These are phyloP conservation scores for Wasmannia auropunctata DNA, from an alignment of 1,140 invertebrate genomes.

Conservation along the genomic window DNA sequence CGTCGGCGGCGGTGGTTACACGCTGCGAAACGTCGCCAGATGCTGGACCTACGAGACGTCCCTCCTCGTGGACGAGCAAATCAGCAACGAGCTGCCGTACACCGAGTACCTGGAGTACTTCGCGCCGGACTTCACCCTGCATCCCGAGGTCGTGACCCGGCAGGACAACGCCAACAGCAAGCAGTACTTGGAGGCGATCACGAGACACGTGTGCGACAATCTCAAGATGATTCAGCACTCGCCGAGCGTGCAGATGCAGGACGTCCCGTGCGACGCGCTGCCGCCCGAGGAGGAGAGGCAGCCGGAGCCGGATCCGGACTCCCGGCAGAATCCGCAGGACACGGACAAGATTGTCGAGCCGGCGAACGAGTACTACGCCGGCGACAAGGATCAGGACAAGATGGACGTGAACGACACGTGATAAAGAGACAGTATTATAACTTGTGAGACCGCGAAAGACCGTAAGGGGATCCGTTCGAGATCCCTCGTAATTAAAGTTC, in stretches of 20 bases:
- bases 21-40: conserved; percentile 97
- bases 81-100: conserved; percentile 96
- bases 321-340: conserved; percentile 91
- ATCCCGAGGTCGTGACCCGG: conserved; percentile 94
- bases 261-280: conserved; percentile 92
- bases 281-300: conserved; percentile 89
- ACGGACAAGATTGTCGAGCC: conserved; percentile 94
- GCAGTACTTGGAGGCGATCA: conserved; percentile 95
- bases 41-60: conserved; percentile 99
- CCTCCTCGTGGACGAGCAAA: conserved; percentile 94
- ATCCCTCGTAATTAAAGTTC: neutral
- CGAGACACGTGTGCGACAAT: conserved; percentile 93
- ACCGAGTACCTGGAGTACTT: conserved; percentile 98
- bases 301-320: conserved; percentile 93
- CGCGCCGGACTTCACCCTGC: conserved; percentile 96
- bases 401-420: conserved; percentile 82
- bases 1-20: conserved; percentile 98
- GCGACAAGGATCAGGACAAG: conserved; percentile 93
- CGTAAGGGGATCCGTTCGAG: neutral
- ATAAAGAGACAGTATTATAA: conserved; percentile 34
- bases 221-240: conserved; percentile 95
- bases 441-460: neutral
- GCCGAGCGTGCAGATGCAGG: conserved; percentile 97
- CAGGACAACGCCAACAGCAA: conserved; percentile 97
- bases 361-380: conserved; percentile 97